Percentiles rank a stretch among this genome's conserved stretches.
phyloP scores from a whole-genome alignment of 2,888 invertebrate genomes.

The Agrenia bidenticulata region DNA sequence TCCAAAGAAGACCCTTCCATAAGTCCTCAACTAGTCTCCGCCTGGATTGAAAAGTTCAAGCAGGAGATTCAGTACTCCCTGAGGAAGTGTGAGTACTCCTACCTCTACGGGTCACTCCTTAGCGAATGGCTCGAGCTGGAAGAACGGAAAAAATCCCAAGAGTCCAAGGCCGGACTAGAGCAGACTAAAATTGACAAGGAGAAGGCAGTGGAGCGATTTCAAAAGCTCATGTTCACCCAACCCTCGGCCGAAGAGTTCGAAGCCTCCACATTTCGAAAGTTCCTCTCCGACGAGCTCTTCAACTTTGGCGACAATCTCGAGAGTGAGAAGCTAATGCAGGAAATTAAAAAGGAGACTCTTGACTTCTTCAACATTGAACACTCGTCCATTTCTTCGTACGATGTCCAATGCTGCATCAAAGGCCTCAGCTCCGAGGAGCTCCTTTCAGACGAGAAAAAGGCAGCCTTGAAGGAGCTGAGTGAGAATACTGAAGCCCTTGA shows the following conservation, averaged over 20 bases:
- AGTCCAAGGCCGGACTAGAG: background rate
- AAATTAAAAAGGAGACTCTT: slow-evolving; percentile 13
- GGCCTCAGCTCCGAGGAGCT: slow-evolving; percentile 35
- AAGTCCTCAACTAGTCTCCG: slow-evolving; percentile 6
- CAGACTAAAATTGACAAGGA: slow-evolving; percentile 19
- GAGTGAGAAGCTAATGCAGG: slow-evolving; percentile 12
- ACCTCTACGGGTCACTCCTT: slow-evolving; percentile 25
- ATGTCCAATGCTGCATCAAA: slow-evolving; percentile 33
- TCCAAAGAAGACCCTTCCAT: slow-evolving; percentile 25
- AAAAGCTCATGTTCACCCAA: slow-evolving; percentile 22
- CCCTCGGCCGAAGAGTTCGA: slow-evolving; percentile 19
- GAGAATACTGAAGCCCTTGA: slow-evolving; percentile 37
- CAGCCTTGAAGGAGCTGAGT: slow-evolving; percentile 32
- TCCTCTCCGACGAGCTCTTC: slow-evolving; percentile 26
- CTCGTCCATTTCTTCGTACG: background rate
- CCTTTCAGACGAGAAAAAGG: slow-evolving; percentile 27
- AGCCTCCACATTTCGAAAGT: slow-evolving; percentile 19
- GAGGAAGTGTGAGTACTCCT: slow-evolving; percentile 31
- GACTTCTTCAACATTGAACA: slow-evolving; percentile 16
- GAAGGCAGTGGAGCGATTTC: slow-evolving; percentile 28
- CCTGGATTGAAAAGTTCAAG: slow-evolving; percentile 12
- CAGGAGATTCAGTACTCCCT: slow-evolving; percentile 7
- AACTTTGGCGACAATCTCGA: slow-evolving; percentile 23
- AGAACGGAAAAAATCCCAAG: slow-evolving; percentile 2
- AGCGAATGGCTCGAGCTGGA: slow-evolving; percentile 23